Percentiles rank a stretch among this genome's conserved stretches.
phyloP scores from a whole-genome alignment of 2,113 vertebrate species.

The Spea multiplicata region DNA sequence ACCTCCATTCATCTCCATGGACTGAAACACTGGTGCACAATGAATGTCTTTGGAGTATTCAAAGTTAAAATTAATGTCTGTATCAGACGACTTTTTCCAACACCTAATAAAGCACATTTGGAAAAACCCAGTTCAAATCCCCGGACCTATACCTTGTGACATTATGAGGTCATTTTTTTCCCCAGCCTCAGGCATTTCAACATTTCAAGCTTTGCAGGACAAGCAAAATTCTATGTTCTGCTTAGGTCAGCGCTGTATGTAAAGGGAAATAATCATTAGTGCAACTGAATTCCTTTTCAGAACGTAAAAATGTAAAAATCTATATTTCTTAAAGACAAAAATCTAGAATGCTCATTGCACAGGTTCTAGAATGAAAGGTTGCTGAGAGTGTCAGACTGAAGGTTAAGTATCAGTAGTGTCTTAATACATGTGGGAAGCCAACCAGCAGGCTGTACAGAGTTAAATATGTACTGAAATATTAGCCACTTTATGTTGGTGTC shows the following conservation, averaged over 20 bases:
- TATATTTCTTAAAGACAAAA: neutral
- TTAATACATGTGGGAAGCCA: too few relatives aligned
- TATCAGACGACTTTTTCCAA: neutral
- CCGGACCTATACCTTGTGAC: slow-evolving; percentile 26
- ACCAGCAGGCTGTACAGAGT: neutral
- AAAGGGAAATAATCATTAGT: neutral
- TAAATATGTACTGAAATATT: neutral
- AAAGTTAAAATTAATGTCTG: neutral
- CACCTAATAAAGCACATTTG: slow-evolving; percentile 8
- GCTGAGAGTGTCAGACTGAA: too few relatives aligned
- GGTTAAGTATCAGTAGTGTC: too few relatives aligned
- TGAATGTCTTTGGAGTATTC: neutral
- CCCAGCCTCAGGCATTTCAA: slow-evolving; percentile 7
- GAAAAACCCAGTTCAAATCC: slow-evolving; percentile 15
- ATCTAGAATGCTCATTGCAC: too few relatives aligned
- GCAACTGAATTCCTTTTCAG: neutral
- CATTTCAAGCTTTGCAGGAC: slow-evolving; percentile 5
- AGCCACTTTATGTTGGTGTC: neutral
- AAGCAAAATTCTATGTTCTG: slow-evolving; percentile 7
- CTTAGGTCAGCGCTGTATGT: slow-evolving; percentile 23
- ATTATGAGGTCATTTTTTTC: slow-evolving; percentile 38
- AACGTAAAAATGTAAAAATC: neutral
- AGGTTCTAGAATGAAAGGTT: too few relatives aligned
- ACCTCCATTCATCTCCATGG: neutral
- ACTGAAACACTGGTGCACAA: too few relatives aligned